phyloP scores from a whole-genome alignment of 2,888 invertebrate genomes.

The Tortrix viridana region DNA sequence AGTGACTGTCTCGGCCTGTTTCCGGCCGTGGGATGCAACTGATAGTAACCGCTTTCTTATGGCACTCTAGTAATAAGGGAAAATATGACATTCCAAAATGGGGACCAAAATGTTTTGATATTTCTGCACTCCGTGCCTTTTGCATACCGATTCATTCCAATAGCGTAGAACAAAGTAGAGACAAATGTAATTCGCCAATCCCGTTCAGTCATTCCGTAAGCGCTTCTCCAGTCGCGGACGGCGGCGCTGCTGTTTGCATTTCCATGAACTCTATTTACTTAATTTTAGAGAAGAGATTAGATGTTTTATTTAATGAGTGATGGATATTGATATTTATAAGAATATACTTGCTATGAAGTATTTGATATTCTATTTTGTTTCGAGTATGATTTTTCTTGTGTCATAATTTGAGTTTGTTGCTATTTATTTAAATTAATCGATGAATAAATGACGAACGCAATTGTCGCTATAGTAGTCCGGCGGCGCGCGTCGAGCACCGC shows the following conservation, averaged over 20 bases:
- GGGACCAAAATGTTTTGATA: slow-evolving; percentile 71
- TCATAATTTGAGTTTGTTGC: slow-evolving; percentile 79
- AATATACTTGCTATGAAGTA: slow-evolving; percentile 76
- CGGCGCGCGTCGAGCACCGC: slow-evolving; percentile 28
- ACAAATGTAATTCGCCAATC: slow-evolving; percentile 44
- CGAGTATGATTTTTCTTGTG: slow-evolving; percentile 75
- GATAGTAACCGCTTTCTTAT: slow-evolving; percentile 51
- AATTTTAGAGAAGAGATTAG: slow-evolving; percentile 79
- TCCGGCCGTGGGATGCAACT: slow-evolving; percentile 64
- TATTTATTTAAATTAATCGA: slow-evolving; percentile 78
- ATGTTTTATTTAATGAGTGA: slow-evolving; percentile 82
- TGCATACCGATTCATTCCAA: slow-evolving; percentile 44
- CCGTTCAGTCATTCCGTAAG: slow-evolving; percentile 41
- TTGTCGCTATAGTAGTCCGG: slow-evolving; percentile 32
- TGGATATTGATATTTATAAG: slow-evolving; percentile 80
- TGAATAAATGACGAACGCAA: slow-evolving; percentile 61
- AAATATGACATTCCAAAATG: slow-evolving; percentile 76
- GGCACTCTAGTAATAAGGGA: slow-evolving; percentile 58
- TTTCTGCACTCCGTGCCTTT: slow-evolving; percentile 47
- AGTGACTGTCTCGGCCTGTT: slow-evolving; percentile 59
- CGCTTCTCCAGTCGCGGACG: slow-evolving; percentile 36
- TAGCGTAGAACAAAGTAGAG: slow-evolving; percentile 52
- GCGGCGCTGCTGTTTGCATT: slow-evolving; percentile 69
- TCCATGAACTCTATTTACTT: slow-evolving; percentile 76
- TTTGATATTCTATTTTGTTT: slow-evolving; percentile 77